A percentile compares a stretch with the other conserved stretches of the same genome.
phyloP scores from a whole-genome alignment of 1,140 invertebrate species.

The Meloidogyne floridensis region DNA sequence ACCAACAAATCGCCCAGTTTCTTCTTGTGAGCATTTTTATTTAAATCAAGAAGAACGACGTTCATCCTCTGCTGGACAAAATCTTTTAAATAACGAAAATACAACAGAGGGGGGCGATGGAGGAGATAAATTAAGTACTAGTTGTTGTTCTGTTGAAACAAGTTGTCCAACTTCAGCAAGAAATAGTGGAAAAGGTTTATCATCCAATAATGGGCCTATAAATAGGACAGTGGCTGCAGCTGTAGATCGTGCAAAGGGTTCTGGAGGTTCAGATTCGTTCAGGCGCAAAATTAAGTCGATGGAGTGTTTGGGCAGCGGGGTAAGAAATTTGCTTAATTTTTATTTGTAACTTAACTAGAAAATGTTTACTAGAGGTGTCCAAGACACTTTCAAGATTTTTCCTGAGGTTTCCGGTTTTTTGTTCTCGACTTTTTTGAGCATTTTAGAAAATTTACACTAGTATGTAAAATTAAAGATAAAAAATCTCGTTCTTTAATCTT shows the following conservation, averaged over 20 bases:
- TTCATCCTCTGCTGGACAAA: neutral
- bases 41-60: neutral
- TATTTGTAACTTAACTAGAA: too few relatives aligned
- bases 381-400: too few relatives aligned
- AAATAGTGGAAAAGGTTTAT: constrained; percentile 13
- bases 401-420: too few relatives aligned
- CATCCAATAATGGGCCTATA: neutral
- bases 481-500: too few relatives aligned
- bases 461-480: too few relatives aligned
- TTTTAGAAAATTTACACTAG: too few relatives aligned
- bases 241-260: constrained; percentile 7
- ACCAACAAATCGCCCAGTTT: neutral
- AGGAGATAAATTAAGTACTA: neutral
- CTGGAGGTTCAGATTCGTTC: constrained; percentile 18
- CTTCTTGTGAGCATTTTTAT: constrained; percentile 2
- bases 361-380: too few relatives aligned
- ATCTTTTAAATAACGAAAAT: neutral
- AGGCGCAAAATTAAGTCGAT: constrained; percentile 30
- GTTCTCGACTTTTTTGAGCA: too few relatives aligned
- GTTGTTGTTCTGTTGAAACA: constrained; percentile 23
- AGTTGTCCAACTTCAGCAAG: constrained; percentile 29
- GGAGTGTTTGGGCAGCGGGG: constrained; percentile 26
- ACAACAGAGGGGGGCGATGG: neutral
- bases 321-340: neutral
- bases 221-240: constrained; percentile 8